These are phyloP conservation scores for Andrena minutula DNA, from an alignment of 2,888 invertebrate genomes.

Conservation along the genomic window DNA sequence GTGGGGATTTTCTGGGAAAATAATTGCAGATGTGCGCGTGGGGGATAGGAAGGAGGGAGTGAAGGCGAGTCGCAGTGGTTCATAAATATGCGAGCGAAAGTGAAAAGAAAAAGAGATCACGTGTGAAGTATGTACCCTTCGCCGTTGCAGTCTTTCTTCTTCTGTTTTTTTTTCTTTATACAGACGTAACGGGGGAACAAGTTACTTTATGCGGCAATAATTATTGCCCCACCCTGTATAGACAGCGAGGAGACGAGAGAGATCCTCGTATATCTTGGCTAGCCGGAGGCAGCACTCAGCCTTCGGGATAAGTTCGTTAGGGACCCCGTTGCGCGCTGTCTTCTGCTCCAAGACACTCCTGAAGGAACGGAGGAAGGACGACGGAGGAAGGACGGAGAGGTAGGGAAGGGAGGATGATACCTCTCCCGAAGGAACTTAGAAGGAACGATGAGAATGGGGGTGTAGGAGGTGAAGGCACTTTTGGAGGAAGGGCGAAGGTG, in stretches of 20 bases:
- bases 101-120: not conserved
- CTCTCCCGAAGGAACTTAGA: too few species aligned
- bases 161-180: not conserved
- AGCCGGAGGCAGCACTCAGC: constrained; percentile 69
- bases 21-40: not conserved
- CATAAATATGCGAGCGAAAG: constrained; percentile 8
- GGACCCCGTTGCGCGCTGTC: constrained; percentile 60
- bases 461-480: too few species aligned
- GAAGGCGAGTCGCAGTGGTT: not conserved
- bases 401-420: too few species aligned
- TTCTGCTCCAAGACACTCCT: constrained; percentile 73
- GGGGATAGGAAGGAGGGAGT: too few species aligned
- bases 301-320: constrained; percentile 80
- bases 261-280: constrained; percentile 63
- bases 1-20: not conserved
- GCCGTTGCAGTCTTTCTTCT: not conserved
- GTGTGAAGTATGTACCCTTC: not conserved
- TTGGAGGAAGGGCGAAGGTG: too few species aligned
- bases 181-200: not conserved
- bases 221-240: constrained; percentile 54
- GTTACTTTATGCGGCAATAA: constrained; percentile 20
- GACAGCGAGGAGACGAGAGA: constrained; percentile 30
- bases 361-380: constrained; percentile 76
- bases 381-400: not conserved
- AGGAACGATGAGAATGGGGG: too few species aligned